phyloP scores from a whole-genome alignment of 2,113 vertebrate species.

The Eclectus roratus region DNA sequence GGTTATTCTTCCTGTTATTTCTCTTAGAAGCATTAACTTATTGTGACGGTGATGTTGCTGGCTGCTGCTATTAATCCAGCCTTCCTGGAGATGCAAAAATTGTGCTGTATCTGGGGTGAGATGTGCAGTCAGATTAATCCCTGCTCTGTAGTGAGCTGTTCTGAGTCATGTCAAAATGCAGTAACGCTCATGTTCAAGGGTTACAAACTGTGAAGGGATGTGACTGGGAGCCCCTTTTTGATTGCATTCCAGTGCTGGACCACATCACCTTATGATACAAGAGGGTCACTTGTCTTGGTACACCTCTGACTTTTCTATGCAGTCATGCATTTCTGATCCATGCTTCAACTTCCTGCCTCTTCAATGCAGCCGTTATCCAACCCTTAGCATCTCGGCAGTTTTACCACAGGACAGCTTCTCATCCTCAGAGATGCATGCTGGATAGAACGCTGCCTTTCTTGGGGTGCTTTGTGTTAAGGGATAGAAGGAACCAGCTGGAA shows the following conservation, averaged over 20 bases:
- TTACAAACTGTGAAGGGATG: not conserved
- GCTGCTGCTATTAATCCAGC: not conserved
- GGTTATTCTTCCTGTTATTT: not conserved
- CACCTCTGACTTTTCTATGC: not conserved
- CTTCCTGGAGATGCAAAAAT: not conserved
- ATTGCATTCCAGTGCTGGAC: not conserved
- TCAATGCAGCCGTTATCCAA: not conserved
- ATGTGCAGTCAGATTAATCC: not conserved
- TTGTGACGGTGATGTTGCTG: slow-evolving; percentile 23
- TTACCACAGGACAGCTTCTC: not conserved
- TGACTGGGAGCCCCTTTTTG: not conserved
- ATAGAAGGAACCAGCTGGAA: not conserved
- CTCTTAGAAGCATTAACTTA: not conserved
- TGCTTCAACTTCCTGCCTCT: slow-evolving; percentile 14
- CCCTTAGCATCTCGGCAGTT: not conserved
- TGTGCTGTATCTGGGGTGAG: not conserved
- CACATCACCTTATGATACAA: not conserved
- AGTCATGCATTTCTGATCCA: not conserved
- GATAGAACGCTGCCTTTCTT: not conserved
- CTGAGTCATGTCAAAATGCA: not conserved
- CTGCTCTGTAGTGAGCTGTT: not conserved
- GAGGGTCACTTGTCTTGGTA: not conserved
- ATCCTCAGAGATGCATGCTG: not conserved
- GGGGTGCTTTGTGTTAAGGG: not conserved
- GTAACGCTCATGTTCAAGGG: not conserved